Percentiles rank a stretch among this genome's conserved stretches.
phyloP scores from a whole-genome alignment of 2,113 vertebrate species.

The Suricata suricatta region DNA sequence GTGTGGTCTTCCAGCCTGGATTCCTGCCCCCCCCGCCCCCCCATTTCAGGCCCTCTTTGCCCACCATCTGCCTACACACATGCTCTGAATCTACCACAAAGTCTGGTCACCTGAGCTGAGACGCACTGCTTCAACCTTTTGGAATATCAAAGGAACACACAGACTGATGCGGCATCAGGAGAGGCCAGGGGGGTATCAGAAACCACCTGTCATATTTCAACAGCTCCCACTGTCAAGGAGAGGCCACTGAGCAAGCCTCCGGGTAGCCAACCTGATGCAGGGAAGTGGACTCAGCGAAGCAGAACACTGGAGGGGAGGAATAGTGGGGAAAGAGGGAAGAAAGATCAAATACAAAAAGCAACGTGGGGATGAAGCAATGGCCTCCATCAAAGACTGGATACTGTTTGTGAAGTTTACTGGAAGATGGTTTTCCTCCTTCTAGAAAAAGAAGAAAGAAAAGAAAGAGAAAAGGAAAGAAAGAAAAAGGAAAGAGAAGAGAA shows the following conservation, averaged over 20 bases:
- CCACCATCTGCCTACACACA: neutral
- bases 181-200: neutral
- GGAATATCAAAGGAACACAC: neutral
- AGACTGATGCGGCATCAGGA: neutral
- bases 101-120: neutral
- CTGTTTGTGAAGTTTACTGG: conserved; percentile 47
- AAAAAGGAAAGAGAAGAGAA: neutral
- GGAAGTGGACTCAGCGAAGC: neutral
- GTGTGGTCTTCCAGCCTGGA: neutral
- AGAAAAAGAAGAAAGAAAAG: conserved; percentile 43
- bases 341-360: neutral
- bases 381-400: neutral
- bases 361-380: fast-evolving
- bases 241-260: neutral
- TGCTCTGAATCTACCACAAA: neutral
- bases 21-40: neutral
- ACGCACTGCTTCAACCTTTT: neutral
- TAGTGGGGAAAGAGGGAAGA: neutral
- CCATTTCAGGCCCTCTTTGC: neutral
- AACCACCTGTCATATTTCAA: neutral
- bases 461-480: neutral
- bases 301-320: neutral
- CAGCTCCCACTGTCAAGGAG: neutral
- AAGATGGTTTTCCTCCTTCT: conserved; percentile 22
- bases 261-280: neutral